Conservation (phyloP, 2,113 vertebrate species). For the Trematomus loennbergii region DNA sequence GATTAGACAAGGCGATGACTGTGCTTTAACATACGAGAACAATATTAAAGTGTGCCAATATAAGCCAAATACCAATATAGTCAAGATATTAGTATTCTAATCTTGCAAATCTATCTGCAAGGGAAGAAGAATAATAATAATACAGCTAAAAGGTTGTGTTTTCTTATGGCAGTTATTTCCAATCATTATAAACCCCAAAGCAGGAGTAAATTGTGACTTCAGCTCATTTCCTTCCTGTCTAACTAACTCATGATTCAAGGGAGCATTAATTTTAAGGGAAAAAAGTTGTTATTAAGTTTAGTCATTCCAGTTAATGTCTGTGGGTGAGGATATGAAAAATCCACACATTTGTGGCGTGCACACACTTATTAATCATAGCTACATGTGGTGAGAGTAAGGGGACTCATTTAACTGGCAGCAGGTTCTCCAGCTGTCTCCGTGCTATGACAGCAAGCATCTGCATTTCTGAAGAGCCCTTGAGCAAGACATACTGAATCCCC, state of each 20-base stretch:
- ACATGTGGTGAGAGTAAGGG: neutral
- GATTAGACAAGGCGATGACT: constrained; percentile 10
- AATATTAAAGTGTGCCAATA: neutral
- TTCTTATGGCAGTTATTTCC: neutral
- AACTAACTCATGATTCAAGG: neutral
- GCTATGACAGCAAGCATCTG: constrained; percentile 14
- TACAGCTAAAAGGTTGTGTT: neutral
- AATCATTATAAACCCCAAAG: neutral
- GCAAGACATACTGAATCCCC: constrained; percentile 11
- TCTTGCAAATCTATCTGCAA: neutral
- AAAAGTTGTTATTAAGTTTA: neutral
- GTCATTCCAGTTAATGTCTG: constrained; percentile 1
- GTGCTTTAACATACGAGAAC: neutral
- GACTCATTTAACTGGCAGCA: neutral
- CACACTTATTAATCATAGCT: constrained; percentile 7
- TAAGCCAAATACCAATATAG: neutral
- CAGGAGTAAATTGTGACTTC: neutral
- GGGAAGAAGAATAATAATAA: neutral
- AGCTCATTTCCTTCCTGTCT: neutral
- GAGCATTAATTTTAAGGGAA: neutral
- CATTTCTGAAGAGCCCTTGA: constrained; percentile 18
- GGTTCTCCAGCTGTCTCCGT: neutral
- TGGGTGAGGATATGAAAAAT: neutral
- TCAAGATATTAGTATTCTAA: neutral
- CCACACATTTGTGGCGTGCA: neutral